Conservation (phyloP, 2,113 vertebrate species). For the Phasianus colchicus region DNA sequence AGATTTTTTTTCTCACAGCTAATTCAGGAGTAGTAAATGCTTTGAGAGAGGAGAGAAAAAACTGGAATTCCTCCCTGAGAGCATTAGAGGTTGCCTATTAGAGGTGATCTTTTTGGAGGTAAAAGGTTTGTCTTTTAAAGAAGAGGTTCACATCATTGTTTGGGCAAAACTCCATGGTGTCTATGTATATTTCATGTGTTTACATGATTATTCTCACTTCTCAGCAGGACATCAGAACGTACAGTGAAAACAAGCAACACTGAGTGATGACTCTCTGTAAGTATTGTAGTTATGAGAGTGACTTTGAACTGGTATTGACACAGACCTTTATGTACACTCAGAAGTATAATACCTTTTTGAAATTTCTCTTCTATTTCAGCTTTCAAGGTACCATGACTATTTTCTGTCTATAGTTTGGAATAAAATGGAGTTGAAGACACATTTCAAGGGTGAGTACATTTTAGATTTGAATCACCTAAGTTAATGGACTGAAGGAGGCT, state of each 20-base stretch:
- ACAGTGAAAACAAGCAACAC: background rate
- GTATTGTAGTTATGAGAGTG: background rate
- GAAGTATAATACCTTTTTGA: background rate
- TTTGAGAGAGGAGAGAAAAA: background rate
- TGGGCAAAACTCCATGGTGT: fast-evolving
- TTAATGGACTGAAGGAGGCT: background rate
- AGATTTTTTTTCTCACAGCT: background rate
- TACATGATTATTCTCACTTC: background rate
- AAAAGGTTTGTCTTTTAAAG: background rate
- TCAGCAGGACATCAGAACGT: background rate
- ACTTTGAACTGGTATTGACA: background rate
- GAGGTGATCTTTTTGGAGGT: background rate
- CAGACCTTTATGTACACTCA: background rate
- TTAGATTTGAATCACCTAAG: background rate
- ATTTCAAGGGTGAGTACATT: background rate
- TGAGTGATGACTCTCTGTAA: background rate
- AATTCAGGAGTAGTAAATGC: background rate
- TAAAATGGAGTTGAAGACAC: background rate
- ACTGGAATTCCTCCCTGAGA: background rate
- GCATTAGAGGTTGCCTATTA: background rate
- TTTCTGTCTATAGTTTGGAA: background rate
- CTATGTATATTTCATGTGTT: background rate
- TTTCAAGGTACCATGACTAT: background rate
- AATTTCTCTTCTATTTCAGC: background rate
- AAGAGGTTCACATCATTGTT: background rate